Evolutionary conservation across 2,113 vertebrate species (phyloP).

Genomic region (Amblyornis subalaris): DNA sequence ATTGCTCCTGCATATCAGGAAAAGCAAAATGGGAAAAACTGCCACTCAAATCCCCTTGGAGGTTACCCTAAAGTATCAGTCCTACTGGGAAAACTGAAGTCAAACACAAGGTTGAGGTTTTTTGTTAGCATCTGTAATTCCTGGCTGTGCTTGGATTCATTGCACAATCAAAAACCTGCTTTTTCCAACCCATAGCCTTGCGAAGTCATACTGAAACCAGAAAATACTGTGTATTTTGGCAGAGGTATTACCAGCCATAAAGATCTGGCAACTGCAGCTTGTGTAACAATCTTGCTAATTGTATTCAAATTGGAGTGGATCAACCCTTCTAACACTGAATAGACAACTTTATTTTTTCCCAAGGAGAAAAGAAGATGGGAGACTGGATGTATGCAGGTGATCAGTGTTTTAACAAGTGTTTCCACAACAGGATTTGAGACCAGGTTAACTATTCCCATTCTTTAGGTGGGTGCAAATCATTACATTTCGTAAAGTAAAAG

Average conservation of each 20-base stretch:
- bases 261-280: slow-evolving; percentile 29
- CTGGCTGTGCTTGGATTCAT: neutral
- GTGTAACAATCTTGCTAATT: slow-evolving; percentile 14
- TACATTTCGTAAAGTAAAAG: neutral
- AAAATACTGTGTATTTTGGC: slow-evolving; percentile 39
- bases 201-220: slow-evolving; percentile 8
- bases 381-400: neutral
- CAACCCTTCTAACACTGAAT: neutral
- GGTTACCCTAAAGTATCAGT: neutral
- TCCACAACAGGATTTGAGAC: neutral
- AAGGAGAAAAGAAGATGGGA: neutral
- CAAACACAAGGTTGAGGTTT: neutral
- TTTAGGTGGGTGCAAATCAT: neutral
- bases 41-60: neutral
- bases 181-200: neutral
- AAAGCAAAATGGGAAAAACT: neutral
- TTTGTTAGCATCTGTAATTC: neutral
- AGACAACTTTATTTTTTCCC: neutral
- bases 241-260: neutral
- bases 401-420: neutral
- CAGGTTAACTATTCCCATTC: neutral
- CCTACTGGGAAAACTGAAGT: neutral
- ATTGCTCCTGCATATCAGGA: neutral
- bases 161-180: slow-evolving; percentile 1
- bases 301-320: slow-evolving; percentile 28